phyloP scores from a whole-genome alignment of 2,888 invertebrate species.

The Drosophila recens region DNA sequence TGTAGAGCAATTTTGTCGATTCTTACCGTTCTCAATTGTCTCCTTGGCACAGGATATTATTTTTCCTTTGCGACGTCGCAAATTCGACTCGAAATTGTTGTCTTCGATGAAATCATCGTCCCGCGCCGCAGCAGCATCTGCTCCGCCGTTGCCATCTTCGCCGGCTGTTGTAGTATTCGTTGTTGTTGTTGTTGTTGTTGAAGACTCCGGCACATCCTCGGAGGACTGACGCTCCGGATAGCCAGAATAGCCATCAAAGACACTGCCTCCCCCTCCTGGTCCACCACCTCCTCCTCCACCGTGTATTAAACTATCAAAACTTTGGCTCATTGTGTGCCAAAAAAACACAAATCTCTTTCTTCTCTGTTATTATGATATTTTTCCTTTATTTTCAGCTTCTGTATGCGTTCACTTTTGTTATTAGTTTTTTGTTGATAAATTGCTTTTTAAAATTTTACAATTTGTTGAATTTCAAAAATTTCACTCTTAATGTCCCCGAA shows the following conservation, averaged over 20 bases:
- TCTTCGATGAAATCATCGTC: conserved; percentile 83
- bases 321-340: conserved; percentile 82
- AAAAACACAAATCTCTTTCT: conserved; percentile 19
- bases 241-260: conserved; percentile 19
- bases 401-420: conserved; percentile 36
- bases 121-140: conserved; percentile 63
- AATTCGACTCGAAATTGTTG: conserved; percentile 85
- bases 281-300: conserved; percentile 48
- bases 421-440: conserved; percentile 43
- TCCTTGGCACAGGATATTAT: conserved; percentile 86
- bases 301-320: conserved; percentile 82
- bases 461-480: conserved; percentile 3
- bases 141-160: conserved; percentile 54
- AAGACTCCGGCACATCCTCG: conserved; percentile 83
- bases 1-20: conserved; percentile 1
- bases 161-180: conserved; percentile 58
- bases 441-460: conserved; percentile 26
- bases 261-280: conserved; percentile 26
- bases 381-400: conserved; percentile 14
- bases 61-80: conserved; percentile 85
- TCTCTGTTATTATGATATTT: conserved; percentile 11
- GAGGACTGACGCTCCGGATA: conserved; percentile 83
- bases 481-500: not conserved
- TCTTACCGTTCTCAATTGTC: conserved; percentile 85
- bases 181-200: conserved; percentile 46